These are phyloP conservation scores for Chironomus riparius DNA, from an alignment of 2,888 invertebrate genomes.

Conservation along the genomic window DNA sequence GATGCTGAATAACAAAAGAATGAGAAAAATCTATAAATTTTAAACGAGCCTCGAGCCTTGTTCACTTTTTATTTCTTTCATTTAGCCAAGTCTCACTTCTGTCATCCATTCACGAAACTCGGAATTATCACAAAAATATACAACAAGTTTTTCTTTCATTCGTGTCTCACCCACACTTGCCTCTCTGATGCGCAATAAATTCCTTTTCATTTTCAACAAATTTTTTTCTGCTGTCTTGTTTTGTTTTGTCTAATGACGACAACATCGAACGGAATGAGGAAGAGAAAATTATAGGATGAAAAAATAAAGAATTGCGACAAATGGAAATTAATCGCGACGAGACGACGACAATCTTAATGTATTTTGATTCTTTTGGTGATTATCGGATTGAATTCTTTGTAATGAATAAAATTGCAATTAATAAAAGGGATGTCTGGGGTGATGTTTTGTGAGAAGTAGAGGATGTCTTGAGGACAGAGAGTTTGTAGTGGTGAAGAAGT, in stretches of 20 bases:
- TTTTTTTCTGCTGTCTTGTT: background rate
- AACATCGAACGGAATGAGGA: background rate
- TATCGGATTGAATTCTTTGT: background rate
- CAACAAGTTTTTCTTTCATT: no score
- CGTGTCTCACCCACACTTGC: no score
- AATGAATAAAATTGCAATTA: background rate
- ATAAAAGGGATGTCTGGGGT: background rate
- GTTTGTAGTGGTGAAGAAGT: background rate
- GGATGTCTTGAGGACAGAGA: no score
- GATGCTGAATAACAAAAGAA: no score
- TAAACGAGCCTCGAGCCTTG: no score
- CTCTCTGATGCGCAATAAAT: no score
- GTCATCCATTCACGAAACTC: no score
- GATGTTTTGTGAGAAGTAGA: no score
- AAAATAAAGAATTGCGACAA: background rate
- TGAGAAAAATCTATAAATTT: no score
- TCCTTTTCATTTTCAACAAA: background rate
- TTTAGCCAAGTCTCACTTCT: no score
- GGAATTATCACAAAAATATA: no score
- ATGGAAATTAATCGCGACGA: background rate
- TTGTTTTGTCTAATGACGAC: background rate
- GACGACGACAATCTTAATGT: background rate
- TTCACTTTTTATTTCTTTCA: no score
- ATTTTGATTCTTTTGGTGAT: background rate
- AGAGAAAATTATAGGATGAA: background rate